Conservation (phyloP, 2,113 vertebrate species). For the Panthera leo region DNA sequence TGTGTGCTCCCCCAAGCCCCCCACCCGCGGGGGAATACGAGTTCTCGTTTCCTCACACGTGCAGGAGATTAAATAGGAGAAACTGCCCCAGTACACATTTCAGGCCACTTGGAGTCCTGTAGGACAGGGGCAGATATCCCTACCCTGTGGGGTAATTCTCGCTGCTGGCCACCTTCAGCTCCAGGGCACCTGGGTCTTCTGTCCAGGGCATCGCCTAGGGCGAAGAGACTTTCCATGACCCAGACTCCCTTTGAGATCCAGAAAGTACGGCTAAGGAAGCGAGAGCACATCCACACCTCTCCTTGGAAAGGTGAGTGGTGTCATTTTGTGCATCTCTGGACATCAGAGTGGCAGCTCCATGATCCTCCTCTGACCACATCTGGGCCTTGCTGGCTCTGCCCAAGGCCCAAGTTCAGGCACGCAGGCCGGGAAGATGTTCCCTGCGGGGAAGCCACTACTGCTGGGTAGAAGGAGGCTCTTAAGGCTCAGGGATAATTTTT, state of each 20-base stretch:
- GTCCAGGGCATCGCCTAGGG: not conserved
- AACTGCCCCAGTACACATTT: not conserved
- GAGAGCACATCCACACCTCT: not conserved
- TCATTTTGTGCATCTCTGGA: not conserved
- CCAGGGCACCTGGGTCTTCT: not conserved
- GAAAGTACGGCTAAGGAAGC: not conserved
- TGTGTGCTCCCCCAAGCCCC: too few relatives aligned
- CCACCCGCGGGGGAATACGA: rapidly evolving
- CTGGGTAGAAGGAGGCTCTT: not conserved
- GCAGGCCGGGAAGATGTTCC: not conserved
- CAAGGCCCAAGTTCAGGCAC: not conserved
- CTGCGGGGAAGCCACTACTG: not conserved
- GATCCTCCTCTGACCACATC: not conserved
- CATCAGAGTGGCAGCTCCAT: not conserved
- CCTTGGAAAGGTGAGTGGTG: not conserved
- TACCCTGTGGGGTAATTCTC: too few relatives aligned
- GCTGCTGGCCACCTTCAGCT: not conserved
- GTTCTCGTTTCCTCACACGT: not conserved
- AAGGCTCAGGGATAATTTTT: not conserved
- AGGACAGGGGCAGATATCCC: not conserved
- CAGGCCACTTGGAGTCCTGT: not conserved
- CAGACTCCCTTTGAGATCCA: not conserved
- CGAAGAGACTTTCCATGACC: not conserved
- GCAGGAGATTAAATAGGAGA: not conserved
- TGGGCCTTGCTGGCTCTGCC: not conserved